These are phyloP conservation scores for Gryon sp. DNA, from an alignment of 1,140 invertebrate genomes.

Conservation along the genomic window DNA sequence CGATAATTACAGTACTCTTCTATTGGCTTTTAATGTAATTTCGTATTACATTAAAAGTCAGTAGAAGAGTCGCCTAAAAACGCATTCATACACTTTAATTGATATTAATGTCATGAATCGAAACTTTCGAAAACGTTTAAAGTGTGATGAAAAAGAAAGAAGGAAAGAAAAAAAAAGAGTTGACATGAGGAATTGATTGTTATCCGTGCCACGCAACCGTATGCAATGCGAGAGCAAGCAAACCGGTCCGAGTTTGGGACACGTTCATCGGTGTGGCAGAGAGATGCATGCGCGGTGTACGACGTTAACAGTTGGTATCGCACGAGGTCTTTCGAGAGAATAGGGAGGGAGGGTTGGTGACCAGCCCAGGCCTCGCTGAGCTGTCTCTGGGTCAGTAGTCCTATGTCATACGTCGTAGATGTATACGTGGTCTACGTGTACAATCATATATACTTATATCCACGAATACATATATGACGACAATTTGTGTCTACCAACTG, in stretches of 20 bases:
- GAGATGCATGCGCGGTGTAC: constrained; percentile 39
- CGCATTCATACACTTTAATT: background rate
- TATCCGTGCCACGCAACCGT: constrained; percentile 52
- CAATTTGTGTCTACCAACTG: constrained; percentile 57
- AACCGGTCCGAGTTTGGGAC: constrained; percentile 64
- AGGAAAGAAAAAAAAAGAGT: too few species aligned
- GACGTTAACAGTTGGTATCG: constrained; percentile 57
- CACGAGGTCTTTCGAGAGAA: constrained; percentile 51
- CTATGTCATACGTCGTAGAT: constrained; percentile 49
- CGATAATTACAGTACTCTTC: too few species aligned
- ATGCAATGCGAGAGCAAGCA: constrained; percentile 39
- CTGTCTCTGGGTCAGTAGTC: constrained; percentile 70
- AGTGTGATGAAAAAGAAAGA: constrained; percentile 28
- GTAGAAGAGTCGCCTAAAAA: background rate
- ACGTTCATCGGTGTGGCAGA: constrained; percentile 30
- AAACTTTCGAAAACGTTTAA: constrained; percentile 24
- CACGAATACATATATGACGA: constrained; percentile 9
- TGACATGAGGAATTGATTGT: constrained; percentile 44
- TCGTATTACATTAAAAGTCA: too few species aligned
- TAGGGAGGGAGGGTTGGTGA: constrained; percentile 59
- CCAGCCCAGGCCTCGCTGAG: constrained; percentile 57
- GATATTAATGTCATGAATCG: constrained; percentile 12
- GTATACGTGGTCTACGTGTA: constrained; percentile 32
- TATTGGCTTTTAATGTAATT: too few species aligned
- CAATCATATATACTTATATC: constrained; percentile 7